phyloP scores from a whole-genome alignment of 2,113 vertebrate species.

The Pseudorasbora parva region DNA sequence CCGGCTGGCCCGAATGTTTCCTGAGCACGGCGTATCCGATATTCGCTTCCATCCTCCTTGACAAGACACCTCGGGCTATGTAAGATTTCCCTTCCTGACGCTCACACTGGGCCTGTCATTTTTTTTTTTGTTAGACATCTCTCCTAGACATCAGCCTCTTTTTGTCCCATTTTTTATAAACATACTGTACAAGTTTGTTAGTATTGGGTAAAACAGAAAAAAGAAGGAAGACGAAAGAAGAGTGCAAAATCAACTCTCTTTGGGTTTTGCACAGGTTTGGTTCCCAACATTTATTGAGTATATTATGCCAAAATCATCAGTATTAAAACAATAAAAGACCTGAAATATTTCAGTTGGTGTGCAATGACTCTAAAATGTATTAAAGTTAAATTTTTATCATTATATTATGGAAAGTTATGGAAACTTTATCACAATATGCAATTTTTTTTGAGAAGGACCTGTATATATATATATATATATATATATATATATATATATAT shows the following conservation, averaged over 20 bases:
- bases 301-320: too few relatives aligned
- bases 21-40: constrained; percentile 7
- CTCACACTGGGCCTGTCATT: constrained; percentile 41
- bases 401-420: too few relatives aligned
- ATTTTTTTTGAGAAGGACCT: too few relatives aligned
- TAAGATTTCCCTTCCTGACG: constrained; percentile 19
- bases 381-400: too few relatives aligned
- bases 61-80: constrained; percentile 37
- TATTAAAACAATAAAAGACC: too few relatives aligned
- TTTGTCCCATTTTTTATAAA: constrained; percentile 17
- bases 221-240: neutral
- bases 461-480: too few relatives aligned
- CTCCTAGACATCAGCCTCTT: constrained; percentile 29
- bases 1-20: constrained; percentile 30
- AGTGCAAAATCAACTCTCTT: neutral
- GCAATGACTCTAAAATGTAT: too few relatives aligned
- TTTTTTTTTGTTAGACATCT: constrained; percentile 33
- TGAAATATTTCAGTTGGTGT: too few relatives aligned
- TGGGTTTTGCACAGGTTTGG: neutral
- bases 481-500: too few relatives aligned
- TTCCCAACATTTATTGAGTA: neutral
- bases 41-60: constrained; percentile 25
- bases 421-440: too few relatives aligned
- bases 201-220: constrained; percentile 6
- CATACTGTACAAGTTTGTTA: constrained; percentile 31